Evolutionary conservation across 2,888 invertebrate genomes (phyloP), one percentile per base, ranked within the genome.

Genomic region (Drosophila robusta): DNA sequence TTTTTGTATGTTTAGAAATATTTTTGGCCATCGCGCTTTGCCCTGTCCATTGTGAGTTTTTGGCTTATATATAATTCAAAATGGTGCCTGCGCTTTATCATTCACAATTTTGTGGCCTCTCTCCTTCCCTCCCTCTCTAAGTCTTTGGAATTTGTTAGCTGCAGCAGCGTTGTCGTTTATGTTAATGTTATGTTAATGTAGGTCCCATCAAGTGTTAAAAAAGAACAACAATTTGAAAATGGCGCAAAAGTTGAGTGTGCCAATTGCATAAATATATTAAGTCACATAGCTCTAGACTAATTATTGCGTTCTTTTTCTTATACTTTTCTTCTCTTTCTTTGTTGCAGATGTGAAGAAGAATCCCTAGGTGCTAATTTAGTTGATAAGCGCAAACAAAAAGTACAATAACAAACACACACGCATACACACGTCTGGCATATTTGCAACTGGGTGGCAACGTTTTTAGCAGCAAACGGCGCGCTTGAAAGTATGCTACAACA

Each of bases 321-420:
- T 29, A 29, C 7, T 22, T 12, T 51, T 26, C 29, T 16, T 55
- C 8, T 58, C 60, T 55, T 18, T 57, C 16, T 57, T 29, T 61
- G 44, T 64, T 91, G 50, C 90, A 91, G 91, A 91, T 92, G 90
- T 90, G 89, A 91, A 91, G 89, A 91, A 91, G 84, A 92, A 91
- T 92, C 91, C 90, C 82, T 91, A 91, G 91, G 92, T 91, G 91
- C 91, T 91, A 91, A 91, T 90, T 91, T 92, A 91, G 91, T 89
- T 84, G 83, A 90, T 91, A 92, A 90, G 92, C 73, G 70, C 70
- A 85, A 90, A 88, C 71, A 74, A 56, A 75, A 46, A 85, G 75
- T 75, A 77, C 77, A 89, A 88, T 86, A 87, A 70, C 55, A 47
- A 50, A 41, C 58, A 56, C 64, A 46, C 52, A 57, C 8, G 32